Conservation (phyloP, 2,797 vertebrate species). For the Spinus olivaceus region DNA sequence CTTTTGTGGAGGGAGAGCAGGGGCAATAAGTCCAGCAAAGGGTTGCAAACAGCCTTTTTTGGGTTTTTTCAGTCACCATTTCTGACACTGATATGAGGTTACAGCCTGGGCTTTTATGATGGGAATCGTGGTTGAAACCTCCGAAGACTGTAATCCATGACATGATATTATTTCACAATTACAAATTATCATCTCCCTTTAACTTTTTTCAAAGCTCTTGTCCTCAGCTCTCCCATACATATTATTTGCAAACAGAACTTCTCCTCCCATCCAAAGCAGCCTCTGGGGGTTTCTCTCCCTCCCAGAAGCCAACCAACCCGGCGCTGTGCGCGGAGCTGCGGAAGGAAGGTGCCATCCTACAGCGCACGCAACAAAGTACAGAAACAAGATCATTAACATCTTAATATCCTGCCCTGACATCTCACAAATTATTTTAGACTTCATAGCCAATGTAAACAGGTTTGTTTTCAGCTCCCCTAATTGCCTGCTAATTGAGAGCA, state of each 20-base stretch:
- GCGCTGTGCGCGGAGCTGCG: neutral
- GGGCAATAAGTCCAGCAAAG: neutral
- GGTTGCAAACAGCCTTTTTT: neutral
- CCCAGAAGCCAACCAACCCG: neutral
- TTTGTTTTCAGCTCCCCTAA: constrained; percentile 67
- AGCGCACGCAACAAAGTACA: neutral
- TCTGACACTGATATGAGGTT: neutral
- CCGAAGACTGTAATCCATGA: neutral
- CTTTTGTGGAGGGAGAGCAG: neutral
- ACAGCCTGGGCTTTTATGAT: neutral
- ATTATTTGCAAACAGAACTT: neutral
- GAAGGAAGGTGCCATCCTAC: neutral
- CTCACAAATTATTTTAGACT: constrained; percentile 68
- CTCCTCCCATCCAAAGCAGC: neutral
- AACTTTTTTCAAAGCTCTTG: neutral
- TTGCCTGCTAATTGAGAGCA: constrained; percentile 61
- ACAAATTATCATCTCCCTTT: neutral
- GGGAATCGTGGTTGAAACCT: neutral
- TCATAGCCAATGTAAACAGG: constrained; percentile 58
- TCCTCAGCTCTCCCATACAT: neutral
- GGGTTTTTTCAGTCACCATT: neutral
- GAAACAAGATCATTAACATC: constrained; percentile 65
- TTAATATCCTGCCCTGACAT: constrained; percentile 69
- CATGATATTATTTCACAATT: neutral
- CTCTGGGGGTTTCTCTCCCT: neutral